Percentiles rank a stretch among this genome's conserved stretches.
Conservation (phyloP, 2,113 vertebrate species). For the Brachirus orientalis region DNA sequence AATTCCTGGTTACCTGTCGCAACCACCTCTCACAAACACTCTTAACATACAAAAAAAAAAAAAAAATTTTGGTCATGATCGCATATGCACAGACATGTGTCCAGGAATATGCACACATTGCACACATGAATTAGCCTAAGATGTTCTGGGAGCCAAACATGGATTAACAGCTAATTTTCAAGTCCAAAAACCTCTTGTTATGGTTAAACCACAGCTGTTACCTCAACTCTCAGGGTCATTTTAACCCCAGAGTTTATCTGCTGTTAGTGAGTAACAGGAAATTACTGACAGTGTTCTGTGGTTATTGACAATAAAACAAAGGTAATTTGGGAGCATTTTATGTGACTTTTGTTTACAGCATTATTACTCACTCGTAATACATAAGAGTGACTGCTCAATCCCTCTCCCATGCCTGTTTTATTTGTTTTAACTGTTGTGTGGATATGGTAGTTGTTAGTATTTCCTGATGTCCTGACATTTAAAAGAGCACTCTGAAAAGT, state of each 20-base stretch:
- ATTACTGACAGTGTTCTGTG: conserved; percentile 31
- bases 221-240: conserved; percentile 43
- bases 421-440: background rate
- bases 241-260: conserved; percentile 10
- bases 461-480: background rate
- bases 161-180: conserved; percentile 57
- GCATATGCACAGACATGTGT: conserved; percentile 19
- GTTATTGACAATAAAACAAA: conserved; percentile 47
- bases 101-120: conserved; percentile 23
- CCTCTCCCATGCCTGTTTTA: background rate
- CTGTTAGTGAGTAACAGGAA: conserved; percentile 42
- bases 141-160: conserved; percentile 25
- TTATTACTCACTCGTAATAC: conserved; percentile 4
- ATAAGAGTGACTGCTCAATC: background rate
- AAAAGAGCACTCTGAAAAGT: background rate
- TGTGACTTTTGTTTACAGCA: conserved; percentile 18
- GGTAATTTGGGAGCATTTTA: conserved; percentile 22
- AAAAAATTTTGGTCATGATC: conserved; percentile 16
- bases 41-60: conserved; percentile 54
- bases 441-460: background rate
- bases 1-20: conserved; percentile 81
- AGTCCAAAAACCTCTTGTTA: conserved; percentile 33
- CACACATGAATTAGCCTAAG: conserved; percentile 37
- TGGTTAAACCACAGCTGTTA: conserved; percentile 44
- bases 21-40: conserved; percentile 74